Evolutionary conservation across 2,888 invertebrate genomes (phyloP), one percentile per base, ranked within the genome.

Genomic region (Drosophila mercatorum): DNA sequence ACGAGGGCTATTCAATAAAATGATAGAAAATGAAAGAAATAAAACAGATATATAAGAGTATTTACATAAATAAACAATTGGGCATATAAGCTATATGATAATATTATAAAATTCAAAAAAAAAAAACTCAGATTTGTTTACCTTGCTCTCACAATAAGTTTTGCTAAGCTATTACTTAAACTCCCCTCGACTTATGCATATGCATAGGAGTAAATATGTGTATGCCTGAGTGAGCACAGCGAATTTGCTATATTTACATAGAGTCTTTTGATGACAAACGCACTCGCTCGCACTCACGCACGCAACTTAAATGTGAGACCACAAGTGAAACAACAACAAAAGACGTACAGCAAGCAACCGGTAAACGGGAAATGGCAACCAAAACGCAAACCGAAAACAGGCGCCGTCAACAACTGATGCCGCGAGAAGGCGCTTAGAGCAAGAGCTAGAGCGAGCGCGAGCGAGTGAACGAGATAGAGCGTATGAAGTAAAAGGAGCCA

Each of bases 401-500:
- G 53, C 75, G 72, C 58, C 75, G 67, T 52, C 72, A 63, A 65
- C 57, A 65, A 58, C 67, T 40, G 40, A 58, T 46, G 65, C 49
- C 66, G 60, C 41, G 26, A 11, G 47, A 22, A 38, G 51, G 53
- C 43, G 47, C 31, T 22, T 56, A 40, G 10, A 28, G 40, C 17
- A 22, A 26, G 28, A 22, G 36, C 46, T 52, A 40, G 10, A 28
- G 40, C 17, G 22, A 26, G 28, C n/a, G 36, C 46, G 34, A 31
- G 58, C 10, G 5, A 62, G 36, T 0, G 34, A 5, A 28, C n/a
- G 40, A 51, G 55, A 31, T 51, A 41, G 51, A 17, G 68, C 44
- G 68, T 51, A 81, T 17, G 69, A 81, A 26, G 69, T 56, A 69
- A 82, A 80, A 68, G 81, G 75, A 86, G 75, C 89, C 89, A 69